These are phyloP conservation scores for Buphagus erythrorhynchus DNA, from an alignment of 2,797 vertebrate species.

Conservation along the genomic window DNA sequence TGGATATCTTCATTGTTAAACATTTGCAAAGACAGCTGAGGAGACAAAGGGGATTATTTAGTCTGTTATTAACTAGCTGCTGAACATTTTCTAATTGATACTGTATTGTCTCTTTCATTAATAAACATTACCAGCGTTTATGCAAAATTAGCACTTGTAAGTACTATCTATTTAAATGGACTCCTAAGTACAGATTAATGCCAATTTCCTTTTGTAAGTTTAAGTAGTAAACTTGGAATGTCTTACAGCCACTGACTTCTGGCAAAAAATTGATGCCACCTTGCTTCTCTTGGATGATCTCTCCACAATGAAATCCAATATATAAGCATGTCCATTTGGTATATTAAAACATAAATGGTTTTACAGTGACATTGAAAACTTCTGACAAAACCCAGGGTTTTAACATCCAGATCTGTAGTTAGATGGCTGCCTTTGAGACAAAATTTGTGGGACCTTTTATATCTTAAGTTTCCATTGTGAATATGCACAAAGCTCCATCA, in stretches of 20 bases:
- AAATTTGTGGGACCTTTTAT: neutral
- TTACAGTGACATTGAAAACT: neutral
- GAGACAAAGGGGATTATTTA: neutral
- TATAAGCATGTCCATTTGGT: neutral
- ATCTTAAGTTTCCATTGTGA: neutral
- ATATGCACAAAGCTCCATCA: neutral
- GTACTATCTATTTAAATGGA: neutral
- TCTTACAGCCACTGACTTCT: neutral
- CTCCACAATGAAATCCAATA: neutral
- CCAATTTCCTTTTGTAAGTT: neutral
- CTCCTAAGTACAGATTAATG: neutral
- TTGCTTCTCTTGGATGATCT: neutral
- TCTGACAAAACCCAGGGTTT: neutral
- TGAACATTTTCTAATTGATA: neutral
- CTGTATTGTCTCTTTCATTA: neutral
- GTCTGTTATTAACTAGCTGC: neutral
- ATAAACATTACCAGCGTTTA: neutral
- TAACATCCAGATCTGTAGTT: neutral
- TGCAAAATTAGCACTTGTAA: neutral
- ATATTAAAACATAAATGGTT: neutral
- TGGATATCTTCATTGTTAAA: neutral
- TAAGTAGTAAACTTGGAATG: neutral
- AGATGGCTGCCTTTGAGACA: neutral
- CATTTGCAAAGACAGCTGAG: neutral
- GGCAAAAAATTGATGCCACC: neutral